Base-by-base conservation (phyloP, 1,140 invertebrate species). In the Brachionus angularis region DNA sequence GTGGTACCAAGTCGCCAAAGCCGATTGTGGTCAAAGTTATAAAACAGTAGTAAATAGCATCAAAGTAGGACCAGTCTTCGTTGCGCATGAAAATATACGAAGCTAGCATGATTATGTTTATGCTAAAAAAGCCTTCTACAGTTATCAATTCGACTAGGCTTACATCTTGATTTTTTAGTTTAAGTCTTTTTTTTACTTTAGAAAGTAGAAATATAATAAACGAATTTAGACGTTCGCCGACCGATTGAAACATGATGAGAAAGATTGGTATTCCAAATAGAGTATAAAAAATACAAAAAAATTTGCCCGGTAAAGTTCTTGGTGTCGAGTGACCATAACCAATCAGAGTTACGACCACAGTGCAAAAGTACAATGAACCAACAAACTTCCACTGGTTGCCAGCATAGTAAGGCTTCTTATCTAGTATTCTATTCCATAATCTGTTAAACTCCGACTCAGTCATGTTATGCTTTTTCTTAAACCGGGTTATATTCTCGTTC, bases 11-110 rank as follows among this genome's bases (percentile, higher is more conserved):
- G 75, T 88, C 86, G 10, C 86, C 86, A 75, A 87, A 86, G 21
- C 83, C 80, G 21, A 98, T 98, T 16, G 94, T 98, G 0, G 94
- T 98, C 34, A 99, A 83, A 0, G 95, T 98, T 50, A 98, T 94
- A 80, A 98, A 98, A 79, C 95, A 98, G 79, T 98, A 99, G 81
- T 99, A 99, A 75, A 98, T 91, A 67, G 92, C 91, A 79, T 98
- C 93, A 76, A 98, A 94, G 79, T 98, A 98, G 71, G 89, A 88
- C 96, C 96, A 98, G 1, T 89, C 88, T 79, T 99, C 96, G 77
- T 96, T 96, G 31, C 87, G 85, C 5, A 90, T 91, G 82, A 98
- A 99, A 1, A 93, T 92, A 0, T 80, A 75, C 61, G 76, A 78
- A 29, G 78, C 75, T 18, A 80, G 75, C 34, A 80, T 74, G n/a